Percentiles rank a stretch among this genome's conserved stretches.
phyloP scores from a whole-genome alignment of 1,140 invertebrate genomes.

The Hydropsyche tenuis region DNA sequence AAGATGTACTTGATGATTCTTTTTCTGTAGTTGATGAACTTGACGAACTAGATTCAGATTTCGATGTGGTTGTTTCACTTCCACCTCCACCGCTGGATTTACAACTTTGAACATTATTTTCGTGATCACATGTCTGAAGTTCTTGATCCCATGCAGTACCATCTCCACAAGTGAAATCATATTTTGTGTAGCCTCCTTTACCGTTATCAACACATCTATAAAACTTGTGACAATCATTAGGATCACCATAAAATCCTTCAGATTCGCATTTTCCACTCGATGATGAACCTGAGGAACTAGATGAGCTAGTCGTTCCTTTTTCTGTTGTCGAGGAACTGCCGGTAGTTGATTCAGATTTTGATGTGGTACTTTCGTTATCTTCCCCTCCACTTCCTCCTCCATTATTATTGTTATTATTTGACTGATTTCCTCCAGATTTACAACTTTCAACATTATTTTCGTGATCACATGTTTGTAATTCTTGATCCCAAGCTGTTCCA shows the following conservation, averaged over 20 bases:
- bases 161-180: conserved; percentile 66
- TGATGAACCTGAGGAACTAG: too few relatives aligned
- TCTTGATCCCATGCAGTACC: conserved; percentile 61
- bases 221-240: conserved; percentile 60
- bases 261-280: conserved; percentile 52
- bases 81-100: conserved; percentile 43
- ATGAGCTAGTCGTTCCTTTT: too few relatives aligned
- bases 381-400: not conserved
- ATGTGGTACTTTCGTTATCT: not conserved
- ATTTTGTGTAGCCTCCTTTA: conserved; percentile 62
- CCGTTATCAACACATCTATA: conserved; percentile 69
- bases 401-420: not conserved
- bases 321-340: not conserved
- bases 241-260: conserved; percentile 61
- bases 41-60: not conserved
- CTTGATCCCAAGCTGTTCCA: conserved; percentile 71
- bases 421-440: conserved; percentile 47
- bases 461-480: conserved; percentile 67
- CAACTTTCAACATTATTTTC: conserved; percentile 53
- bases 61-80: not conserved
- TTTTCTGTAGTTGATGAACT: not conserved
- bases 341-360: conserved; percentile 9
- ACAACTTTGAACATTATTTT: conserved; percentile 45
- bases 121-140: conserved; percentile 53
- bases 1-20: conserved; percentile 30